Percentiles rank a stretch among this genome's conserved stretches.
Evolutionary conservation across 2,797 vertebrate species (phyloP).

Genomic region (Myoxocephalus aenaeus): DNA sequence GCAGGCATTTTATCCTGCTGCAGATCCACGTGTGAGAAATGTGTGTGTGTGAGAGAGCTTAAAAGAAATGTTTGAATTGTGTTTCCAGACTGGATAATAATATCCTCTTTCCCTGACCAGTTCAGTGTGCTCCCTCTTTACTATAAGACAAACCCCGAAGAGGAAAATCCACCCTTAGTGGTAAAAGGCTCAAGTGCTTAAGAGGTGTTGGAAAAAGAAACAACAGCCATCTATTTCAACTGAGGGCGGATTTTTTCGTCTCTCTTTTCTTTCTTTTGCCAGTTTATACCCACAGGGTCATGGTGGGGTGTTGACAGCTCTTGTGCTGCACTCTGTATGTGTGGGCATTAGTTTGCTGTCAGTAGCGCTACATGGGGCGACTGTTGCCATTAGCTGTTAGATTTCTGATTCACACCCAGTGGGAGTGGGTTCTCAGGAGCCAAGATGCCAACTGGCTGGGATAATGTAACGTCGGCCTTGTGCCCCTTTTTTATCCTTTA

Average conservation of each 20-base stretch:
- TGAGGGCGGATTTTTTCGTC: conserved; percentile 32
- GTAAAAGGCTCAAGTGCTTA: conserved; percentile 43
- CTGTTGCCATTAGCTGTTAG: conserved; percentile 76
- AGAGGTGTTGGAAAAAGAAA: conserved; percentile 54
- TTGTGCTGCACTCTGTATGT: conserved; percentile 62
- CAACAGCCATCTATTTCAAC: conserved; percentile 48
- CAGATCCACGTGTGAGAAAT: not conserved
- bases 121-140: conserved; percentile 13
- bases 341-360: conserved; percentile 75
- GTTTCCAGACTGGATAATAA: conserved; percentile 8
- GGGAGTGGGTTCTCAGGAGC: conserved; percentile 60
- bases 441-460: conserved; percentile 54
- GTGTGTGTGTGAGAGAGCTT: not conserved
- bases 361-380: conserved; percentile 57
- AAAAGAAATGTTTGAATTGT: not conserved
- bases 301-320: conserved; percentile 71
- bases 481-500: conserved; percentile 35
- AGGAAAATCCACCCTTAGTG: conserved; percentile 18
- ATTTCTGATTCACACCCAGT: conserved; percentile 75
- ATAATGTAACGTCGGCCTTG: conserved; percentile 26
- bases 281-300: conserved; percentile 63
- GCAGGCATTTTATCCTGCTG: not conserved
- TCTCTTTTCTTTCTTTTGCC: conserved; percentile 15
- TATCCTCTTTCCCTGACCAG: not conserved
- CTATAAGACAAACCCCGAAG: conserved; percentile 30